These are phyloP conservation scores for Mirounga angustirostris DNA, from an alignment of 2,113 vertebrate species.

Conservation along the genomic window DNA sequence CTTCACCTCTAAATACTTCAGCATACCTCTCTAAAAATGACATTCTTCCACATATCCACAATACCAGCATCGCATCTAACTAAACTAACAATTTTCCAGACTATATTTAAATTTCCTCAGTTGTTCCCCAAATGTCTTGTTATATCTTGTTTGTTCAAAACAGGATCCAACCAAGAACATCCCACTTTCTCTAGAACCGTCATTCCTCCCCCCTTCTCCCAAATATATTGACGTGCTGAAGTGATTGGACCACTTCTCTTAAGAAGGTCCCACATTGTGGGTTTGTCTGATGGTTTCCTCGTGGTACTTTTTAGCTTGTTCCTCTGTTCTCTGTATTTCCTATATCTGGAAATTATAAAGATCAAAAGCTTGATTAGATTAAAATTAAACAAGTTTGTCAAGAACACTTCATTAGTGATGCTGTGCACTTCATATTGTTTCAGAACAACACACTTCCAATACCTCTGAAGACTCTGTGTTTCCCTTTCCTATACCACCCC, in stretches of 20 bases:
- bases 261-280: neutral
- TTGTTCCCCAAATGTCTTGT: neutral
- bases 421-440: rapidly evolving
- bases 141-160: neutral
- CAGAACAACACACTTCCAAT: no score
- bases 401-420: neutral
- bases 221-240: neutral
- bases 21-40: neutral
- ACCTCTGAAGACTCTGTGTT: neutral
- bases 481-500: neutral
- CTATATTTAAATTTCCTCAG: neutral
- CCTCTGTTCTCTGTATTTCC: neutral
- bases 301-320: neutral
- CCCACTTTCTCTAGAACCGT: neutral
- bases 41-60: neutral
- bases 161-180: neutral
- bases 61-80: neutral
- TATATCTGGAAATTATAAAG: neutral
- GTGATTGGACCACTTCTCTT: neutral
- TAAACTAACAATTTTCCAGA: neutral
- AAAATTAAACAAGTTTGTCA: neutral
- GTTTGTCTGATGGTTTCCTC: neutral
- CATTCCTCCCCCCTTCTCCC: neutral
- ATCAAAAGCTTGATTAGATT: neutral
- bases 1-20: neutral